Base-by-base conservation (phyloP, 2,113 vertebrate species). In the Upupa epops region DNA sequence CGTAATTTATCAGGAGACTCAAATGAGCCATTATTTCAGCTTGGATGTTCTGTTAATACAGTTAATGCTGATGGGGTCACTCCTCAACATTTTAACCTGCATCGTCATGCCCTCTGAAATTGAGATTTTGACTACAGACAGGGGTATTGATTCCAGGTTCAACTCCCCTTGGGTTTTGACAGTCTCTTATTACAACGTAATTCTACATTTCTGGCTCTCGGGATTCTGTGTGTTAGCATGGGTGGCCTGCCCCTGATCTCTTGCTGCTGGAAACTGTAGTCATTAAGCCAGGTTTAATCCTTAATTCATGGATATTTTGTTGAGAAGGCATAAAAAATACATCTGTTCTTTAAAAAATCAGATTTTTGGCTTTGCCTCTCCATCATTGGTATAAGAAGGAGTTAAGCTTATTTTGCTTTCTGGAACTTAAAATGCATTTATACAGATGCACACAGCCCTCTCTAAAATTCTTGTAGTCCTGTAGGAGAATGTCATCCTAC, bases 401-500 rank as follows among this genome's bases (percentile, higher is more conserved):
- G 68, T 87, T 80, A 88, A 90, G 76, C 32, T 74, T 3, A n/a
- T 82, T 90, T 86, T 36, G 18, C 49, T 79, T 89, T 79, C 61
- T 93, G 68, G 48, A 76, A 76, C 37, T 88, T 89, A 74, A 83
- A 80, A 84, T 77, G 22, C 51, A 22, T 69, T 45, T 84, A 52
- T 86, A 84, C 36, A 84, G 74, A 92, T 81, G 48, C 24, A 76
- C 15, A 31, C 32, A 74, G 74, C 37, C 83, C 51, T 76, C 71
- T 85, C 59, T 55, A 54, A 79, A 90, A 92, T 89, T 94, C 84
- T 48, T 85, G 2, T 37, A 79, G 46, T 29, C 59, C 58, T 73
- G 60, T 61, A 87, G 83, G 82, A 92, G 81, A 90, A 89, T 66
- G 42, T 84, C 82, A 89, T 89, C 78, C 74, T 83, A 90, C 71